Evolutionary conservation across 2,888 invertebrate species (phyloP), one percentile per base, ranked within the genome.

Genomic region (Deilephila elpenor): DNA sequence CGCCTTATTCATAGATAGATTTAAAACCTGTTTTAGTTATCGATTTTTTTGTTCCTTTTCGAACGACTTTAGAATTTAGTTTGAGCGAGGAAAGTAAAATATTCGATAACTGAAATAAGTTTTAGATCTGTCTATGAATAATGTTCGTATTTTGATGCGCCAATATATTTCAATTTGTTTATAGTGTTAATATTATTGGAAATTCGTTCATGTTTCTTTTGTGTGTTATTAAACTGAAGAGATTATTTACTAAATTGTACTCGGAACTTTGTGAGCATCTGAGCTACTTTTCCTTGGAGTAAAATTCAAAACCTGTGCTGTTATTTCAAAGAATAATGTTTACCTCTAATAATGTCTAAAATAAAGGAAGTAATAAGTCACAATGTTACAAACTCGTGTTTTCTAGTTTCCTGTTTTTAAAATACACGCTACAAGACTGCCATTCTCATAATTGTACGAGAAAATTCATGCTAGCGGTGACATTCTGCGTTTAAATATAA

Each of bases 401-500:
- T 56, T 17, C 56, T 56, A 56, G 56, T 56, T 56, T 56, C n/a
- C n/a, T n/a, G n/a, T 56, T 11, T n/a, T 56, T 56, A 56, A 4
- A n/a, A 17, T 56, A 56, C n/a, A 44, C 44, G n/a, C 56, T n/a
- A n/a, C 56, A 56, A 56, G 56, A 56, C n/a, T 56, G 17, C 29
- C 25, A 60, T 29, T 60, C 14, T 17, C 14, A 25, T 17, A 60
- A 60, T 29, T 25, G 25, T 60, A 14, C 19, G 19, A n/a, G 56
- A 56, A 56, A 56, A 56, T 56, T 17, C 56, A n/a, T 6, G n/a
- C 19, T 5, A n/a, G 19, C 56, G n/a, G 5, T 56, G 56, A n/a
- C 17, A 56, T n/a, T n/a, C 37, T 3, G 61, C 62, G 25, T 29
- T 51, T 62, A 64, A 64, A 64, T 64, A 20, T 44, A 37, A 64